These are phyloP conservation scores for Parnassius apollo DNA, from an alignment of 2,888 invertebrate genomes.

Conservation along the genomic window DNA sequence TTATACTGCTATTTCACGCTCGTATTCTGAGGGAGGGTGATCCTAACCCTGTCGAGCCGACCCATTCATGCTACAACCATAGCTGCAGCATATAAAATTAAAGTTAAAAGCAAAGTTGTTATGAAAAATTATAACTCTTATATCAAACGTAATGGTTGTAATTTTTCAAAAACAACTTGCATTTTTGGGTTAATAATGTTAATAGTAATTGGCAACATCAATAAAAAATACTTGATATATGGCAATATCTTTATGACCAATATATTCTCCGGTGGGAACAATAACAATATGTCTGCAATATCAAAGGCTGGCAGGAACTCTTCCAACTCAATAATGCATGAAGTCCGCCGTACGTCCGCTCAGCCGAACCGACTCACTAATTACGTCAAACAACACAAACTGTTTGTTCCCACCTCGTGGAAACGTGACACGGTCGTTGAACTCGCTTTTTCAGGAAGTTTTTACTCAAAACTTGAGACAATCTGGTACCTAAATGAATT, in stretches of 20 bases:
- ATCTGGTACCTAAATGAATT: constrained; percentile 33
- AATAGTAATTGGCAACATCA: no score
- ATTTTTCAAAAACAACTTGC: constrained; percentile 2
- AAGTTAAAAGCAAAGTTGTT: no score
- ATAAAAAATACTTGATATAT: no score
- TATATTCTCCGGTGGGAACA: constrained; percentile 58
- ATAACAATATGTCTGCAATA: constrained; percentile 62
- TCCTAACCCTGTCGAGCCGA: no score
- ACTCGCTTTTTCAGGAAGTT: constrained; percentile 38
- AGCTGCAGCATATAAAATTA: no score
- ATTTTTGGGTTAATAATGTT: no score
- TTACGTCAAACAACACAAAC: constrained; percentile 53
- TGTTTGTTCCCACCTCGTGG: constrained; percentile 59
- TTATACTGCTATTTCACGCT: no score
- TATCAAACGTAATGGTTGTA: neutral
- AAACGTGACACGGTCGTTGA: constrained; percentile 57
- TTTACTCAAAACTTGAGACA: no score
- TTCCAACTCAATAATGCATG: constrained; percentile 67
- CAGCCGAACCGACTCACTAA: constrained; percentile 54
- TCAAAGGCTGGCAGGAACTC: constrained; percentile 47
- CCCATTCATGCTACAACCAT: no score
- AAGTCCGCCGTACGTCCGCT: constrained; percentile 49
- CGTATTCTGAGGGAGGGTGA: no score
- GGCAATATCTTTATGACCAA: no score
- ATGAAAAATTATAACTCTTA: no score